Evolutionary conservation across 2,113 vertebrate species (phyloP).

Genomic region (Microcebus murinus): DNA sequence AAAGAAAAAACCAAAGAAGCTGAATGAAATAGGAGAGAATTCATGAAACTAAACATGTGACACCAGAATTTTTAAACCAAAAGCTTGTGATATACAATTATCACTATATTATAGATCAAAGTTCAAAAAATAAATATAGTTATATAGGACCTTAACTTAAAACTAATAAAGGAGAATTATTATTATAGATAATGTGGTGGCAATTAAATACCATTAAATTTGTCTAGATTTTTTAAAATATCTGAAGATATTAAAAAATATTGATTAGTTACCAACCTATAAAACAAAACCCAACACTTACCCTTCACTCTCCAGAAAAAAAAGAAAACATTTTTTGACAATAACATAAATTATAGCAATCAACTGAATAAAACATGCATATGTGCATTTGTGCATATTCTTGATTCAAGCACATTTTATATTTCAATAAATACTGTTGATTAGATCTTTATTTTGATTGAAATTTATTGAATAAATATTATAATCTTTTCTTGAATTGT

Average conservation of each 20-base stretch:
- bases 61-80: neutral
- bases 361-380: neutral
- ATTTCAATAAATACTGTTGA: neutral
- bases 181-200: neutral
- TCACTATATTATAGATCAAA: neutral
- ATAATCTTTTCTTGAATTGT: neutral
- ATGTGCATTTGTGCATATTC: neutral
- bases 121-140: neutral
- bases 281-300: neutral
- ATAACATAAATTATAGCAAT: neutral
- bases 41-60: neutral
- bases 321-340: neutral
- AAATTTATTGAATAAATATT: neutral
- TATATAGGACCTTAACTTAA: neutral
- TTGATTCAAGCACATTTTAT: neutral
- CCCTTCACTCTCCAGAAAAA: rapidly evolving
- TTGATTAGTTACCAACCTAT: neutral
- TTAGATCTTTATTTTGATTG: neutral
- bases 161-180: neutral
- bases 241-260: neutral
- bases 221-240: neutral
- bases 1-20: neutral
- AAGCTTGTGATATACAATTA: neutral
- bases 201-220: neutral
- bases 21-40: neutral